Evolutionary conservation across 2,113 vertebrate genomes (phyloP), one percentile per base, ranked within the genome.

Genomic region (Phainopepla nitens): DNA sequence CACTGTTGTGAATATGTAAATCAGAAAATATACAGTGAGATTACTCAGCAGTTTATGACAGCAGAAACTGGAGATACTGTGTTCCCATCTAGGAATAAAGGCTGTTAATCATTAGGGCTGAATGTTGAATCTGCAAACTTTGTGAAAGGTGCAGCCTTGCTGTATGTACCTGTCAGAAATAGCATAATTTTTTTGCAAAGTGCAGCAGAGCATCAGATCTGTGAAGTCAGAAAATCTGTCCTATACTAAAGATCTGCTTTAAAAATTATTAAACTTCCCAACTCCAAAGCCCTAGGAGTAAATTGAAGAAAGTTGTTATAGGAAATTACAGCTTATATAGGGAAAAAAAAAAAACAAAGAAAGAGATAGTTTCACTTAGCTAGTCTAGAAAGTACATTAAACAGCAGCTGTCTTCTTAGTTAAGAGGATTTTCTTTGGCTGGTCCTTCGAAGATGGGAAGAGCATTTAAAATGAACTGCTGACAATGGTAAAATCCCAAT

Each of bases 341-440:
- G 9, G 4, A 24, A 36, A 20, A 51, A 71, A 49, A 35, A 62
- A 61, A 14, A 64, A 42, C 10, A 42, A 42, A 42, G 14, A 39
- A 39, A 39, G 12, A 39, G 39, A 12, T 35, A 53, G 42, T 50
- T 94, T 80, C 47, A 56, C 33, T 85, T 85, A 75, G 49, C 21
- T 57, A 53, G 54, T 89, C 54, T 85, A 51, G 54, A 80, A 82
- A 80, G 21, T 70, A 3, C 50, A 57, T 76, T 79, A 62, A 87
- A 72, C 13, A 85, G 24, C 53, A 91, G 22, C 66, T 95, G 54
- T 82, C 73, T 33, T 92, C 58, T 82, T 87, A 81, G 75, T 89
- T 94, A 90, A 93, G 87, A 92, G 64, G 90, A 95, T 95, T 96
- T 94, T 85, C 6, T 88, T 88, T 91, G 78, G 23, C 75, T 97